These are phyloP conservation scores for Paracentrotus lividus DNA, from an alignment of 53 echinoderm and acorn worm genomes.

Conservation along the genomic window DNA sequence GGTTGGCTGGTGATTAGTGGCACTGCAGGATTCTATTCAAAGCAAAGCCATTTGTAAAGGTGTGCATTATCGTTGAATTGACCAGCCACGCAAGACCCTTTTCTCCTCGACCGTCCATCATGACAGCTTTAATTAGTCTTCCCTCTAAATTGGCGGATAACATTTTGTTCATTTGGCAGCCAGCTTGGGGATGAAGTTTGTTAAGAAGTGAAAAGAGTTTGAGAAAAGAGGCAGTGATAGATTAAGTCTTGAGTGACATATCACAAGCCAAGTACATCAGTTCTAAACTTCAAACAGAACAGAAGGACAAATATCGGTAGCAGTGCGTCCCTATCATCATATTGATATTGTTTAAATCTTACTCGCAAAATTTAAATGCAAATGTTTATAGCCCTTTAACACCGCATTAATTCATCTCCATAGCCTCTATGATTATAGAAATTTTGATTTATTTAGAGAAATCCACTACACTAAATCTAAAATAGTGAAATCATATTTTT, in stretches of 20 bases:
- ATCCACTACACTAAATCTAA: not conserved
- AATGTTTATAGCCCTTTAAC: not conserved
- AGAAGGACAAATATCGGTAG: not conserved
- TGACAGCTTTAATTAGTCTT: conserved; percentile 52
- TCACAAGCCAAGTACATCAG: not conserved
- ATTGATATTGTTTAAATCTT: not conserved
- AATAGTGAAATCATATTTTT: too few relatives aligned
- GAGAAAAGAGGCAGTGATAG: conserved; percentile 43
- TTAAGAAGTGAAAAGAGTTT: conserved; percentile 36
- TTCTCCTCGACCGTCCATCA: conserved; percentile 42
- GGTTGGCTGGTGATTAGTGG: conserved; percentile 40
- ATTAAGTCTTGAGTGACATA: conserved; percentile 49
- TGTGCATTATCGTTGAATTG: not conserved
- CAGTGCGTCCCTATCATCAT: not conserved
- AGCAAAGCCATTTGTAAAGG: not conserved
- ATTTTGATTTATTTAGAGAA: not conserved
- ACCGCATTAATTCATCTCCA: not conserved
- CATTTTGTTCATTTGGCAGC: conserved; percentile 60
- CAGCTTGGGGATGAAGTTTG: not conserved
- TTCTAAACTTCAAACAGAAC: not conserved
- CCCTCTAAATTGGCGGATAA: conserved; percentile 57
- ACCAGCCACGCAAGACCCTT: not conserved
- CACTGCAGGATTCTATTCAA: conserved; percentile 42
- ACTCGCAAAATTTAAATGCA: not conserved
- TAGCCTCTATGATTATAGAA: not conserved